Conservation (phyloP, 1,140 invertebrate genomes). For the Lepidurus couesii region DNA sequence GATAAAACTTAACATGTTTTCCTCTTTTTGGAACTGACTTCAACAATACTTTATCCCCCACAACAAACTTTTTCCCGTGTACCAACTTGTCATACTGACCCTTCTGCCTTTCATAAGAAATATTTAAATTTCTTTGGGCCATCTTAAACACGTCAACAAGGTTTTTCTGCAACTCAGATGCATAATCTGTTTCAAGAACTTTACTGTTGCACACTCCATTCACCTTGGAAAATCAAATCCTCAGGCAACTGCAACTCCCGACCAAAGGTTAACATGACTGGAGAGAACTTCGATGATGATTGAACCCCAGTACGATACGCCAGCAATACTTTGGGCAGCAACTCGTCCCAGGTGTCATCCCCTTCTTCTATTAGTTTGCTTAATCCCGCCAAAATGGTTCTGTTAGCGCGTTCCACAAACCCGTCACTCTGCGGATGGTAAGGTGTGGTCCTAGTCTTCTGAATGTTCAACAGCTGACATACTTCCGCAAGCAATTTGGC, state of each 20-base stretch:
- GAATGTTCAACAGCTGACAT: slow-evolving; percentile 34
- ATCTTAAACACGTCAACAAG: not conserved
- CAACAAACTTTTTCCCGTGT: not conserved
- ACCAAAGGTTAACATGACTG: not conserved
- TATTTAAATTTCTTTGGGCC: not conserved
- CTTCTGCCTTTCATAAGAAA: not conserved
- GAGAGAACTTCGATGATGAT: not conserved
- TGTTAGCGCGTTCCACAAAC: slow-evolving; percentile 39
- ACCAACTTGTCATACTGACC: not conserved
- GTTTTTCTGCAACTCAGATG: not conserved
- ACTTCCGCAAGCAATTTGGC: slow-evolving; percentile 35
- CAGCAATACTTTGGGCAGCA: not conserved
- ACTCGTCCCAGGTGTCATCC: not conserved
- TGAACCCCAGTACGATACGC: not conserved
- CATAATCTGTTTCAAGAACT: not conserved
- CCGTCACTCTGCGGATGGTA: slow-evolving; percentile 37
- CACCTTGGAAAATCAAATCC: not conserved
- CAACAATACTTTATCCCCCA: not conserved
- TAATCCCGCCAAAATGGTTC: slow-evolving; percentile 38
- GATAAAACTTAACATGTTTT: not conserved
- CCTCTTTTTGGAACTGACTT: not conserved
- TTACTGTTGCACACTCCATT: not conserved
- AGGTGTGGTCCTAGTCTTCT: slow-evolving; percentile 36
- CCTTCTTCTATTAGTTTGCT: not conserved
- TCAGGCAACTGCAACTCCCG: not conserved